Conservation (phyloP, 2,888 invertebrate species). For the Periphyllus acericola region DNA sequence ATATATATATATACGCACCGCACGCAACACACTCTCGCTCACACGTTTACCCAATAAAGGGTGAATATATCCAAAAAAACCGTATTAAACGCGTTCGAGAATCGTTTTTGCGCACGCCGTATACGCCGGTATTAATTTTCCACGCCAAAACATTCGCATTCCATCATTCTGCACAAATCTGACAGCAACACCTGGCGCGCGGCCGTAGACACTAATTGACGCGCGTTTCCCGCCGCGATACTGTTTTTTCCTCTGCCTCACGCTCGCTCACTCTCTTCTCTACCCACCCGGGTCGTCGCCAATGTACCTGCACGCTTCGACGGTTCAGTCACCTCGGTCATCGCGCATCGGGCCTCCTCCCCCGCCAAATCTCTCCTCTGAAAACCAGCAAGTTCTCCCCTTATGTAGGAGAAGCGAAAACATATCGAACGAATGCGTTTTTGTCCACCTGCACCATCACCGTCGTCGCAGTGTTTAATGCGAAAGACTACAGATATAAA, state of each 20-base stretch:
- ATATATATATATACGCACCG: background rate
- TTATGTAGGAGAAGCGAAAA: background rate
- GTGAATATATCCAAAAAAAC: slow-evolving; percentile 1
- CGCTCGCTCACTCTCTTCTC: background rate
- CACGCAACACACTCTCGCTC: background rate
- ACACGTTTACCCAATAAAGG: background rate
- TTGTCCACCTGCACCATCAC: too few relatives aligned
- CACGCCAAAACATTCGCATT: slow-evolving; percentile 53
- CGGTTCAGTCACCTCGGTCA: background rate
- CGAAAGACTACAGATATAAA: too few relatives aligned
- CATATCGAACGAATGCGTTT: background rate
- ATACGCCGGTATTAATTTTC: slow-evolving; percentile 55
- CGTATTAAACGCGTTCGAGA: background rate
- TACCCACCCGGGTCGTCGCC: background rate
- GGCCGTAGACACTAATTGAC: slow-evolving; percentile 48
- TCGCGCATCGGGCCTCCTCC: background rate
- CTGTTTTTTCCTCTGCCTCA: background rate
- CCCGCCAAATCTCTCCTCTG: background rate
- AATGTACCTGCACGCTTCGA: background rate
- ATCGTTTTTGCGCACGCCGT: slow-evolving; percentile 35
- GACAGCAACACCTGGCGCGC: slow-evolving; percentile 59
- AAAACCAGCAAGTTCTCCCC: background rate
- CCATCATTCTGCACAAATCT: slow-evolving; percentile 55
- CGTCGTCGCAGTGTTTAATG: too few relatives aligned
- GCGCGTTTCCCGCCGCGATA: background rate